Conservation (phyloP, 2,797 vertebrate genomes). For the Hippoglossus hippoglossus region DNA sequence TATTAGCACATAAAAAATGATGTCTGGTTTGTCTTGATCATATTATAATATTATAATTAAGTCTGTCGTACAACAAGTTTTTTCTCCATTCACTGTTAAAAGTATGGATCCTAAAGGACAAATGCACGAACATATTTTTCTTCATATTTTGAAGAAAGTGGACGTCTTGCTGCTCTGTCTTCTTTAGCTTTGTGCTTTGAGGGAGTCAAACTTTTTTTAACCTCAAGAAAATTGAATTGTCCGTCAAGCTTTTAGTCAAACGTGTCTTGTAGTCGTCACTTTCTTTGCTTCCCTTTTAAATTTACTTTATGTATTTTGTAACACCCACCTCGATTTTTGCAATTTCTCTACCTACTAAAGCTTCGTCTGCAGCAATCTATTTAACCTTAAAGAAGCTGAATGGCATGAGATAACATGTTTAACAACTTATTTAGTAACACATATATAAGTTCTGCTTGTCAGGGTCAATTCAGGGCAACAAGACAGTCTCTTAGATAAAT, state of each 20-base stretch:
- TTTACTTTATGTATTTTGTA: not conserved
- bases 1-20: not conserved
- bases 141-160: slow-evolving; percentile 1
- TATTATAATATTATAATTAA: not conserved
- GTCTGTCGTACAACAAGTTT: too few relatives aligned
- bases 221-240: not conserved
- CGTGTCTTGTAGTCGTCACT: not conserved
- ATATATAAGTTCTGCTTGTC: not conserved
- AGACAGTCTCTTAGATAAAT: not conserved
- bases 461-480: not conserved
- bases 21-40: not conserved
- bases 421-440: not conserved
- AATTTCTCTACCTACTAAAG: not conserved
- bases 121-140: not conserved
- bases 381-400: not conserved
- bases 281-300: not conserved
- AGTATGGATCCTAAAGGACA: too few relatives aligned
- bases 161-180: not conserved
- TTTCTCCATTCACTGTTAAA: too few relatives aligned
- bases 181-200: not conserved
- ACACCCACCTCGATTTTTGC: not conserved
- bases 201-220: not conserved
- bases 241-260: not conserved
- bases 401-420: not conserved
- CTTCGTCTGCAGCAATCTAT: not conserved